Conservation (phyloP, 2,888 invertebrate species). For the Antheraea yamamai region DNA sequence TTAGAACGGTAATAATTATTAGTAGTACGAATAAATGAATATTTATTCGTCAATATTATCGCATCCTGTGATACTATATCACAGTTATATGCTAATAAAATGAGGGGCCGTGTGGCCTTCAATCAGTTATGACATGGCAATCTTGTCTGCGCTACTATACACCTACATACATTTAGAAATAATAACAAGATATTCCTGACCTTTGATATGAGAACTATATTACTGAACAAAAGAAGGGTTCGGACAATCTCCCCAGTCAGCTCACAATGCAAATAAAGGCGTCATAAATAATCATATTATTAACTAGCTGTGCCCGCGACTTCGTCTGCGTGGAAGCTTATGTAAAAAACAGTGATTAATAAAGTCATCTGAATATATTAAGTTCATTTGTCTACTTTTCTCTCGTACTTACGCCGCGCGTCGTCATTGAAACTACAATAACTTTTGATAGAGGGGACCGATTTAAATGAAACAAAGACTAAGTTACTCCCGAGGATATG, state of each 20-base stretch:
- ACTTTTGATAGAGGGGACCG: too few relatives aligned
- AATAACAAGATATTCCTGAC: constrained; percentile 14
- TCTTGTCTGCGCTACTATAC: constrained; percentile 28
- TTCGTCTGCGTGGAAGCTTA: too few relatives aligned
- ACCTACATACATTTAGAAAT: constrained; percentile 21
- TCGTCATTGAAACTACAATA: too few relatives aligned
- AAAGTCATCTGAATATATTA: too few relatives aligned
- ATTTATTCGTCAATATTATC: constrained; percentile 1
- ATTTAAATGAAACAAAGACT: too few relatives aligned
- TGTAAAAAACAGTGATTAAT: too few relatives aligned
- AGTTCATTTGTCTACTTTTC: too few relatives aligned
- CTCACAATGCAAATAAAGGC: not conserved
- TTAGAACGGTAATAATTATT: not conserved
- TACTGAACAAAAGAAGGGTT: not conserved
- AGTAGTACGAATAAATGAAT: not conserved
- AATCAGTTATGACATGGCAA: constrained; percentile 28
- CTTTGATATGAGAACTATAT: constrained; percentile 1
- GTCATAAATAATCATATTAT: not conserved
- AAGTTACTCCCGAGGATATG: too few relatives aligned
- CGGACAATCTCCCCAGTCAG: not conserved
- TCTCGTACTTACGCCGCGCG: too few relatives aligned
- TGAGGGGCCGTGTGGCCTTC: constrained; percentile 45
- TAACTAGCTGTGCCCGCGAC: too few relatives aligned
- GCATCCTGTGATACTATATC: constrained; percentile 34
- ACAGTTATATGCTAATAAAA: constrained; percentile 39